These are phyloP conservation scores for Phthorimaea operculella DNA, from an alignment of 1,140 invertebrate genomes.

Conservation along the genomic window DNA sequence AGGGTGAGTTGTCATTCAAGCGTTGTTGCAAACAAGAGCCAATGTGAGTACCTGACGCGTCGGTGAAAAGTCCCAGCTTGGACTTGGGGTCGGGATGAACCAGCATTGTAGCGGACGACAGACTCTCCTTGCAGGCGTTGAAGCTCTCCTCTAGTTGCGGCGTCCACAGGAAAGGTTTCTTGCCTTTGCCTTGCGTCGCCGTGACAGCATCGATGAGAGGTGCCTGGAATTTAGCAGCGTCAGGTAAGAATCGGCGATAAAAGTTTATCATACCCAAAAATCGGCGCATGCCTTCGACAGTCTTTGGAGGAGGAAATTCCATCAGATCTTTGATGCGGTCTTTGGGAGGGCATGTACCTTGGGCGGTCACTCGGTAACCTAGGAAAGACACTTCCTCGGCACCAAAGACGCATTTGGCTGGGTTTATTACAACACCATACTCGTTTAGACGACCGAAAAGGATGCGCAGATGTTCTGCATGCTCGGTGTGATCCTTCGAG, in stretches of 20 bases:
- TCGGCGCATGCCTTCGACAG: conserved; percentile 1
- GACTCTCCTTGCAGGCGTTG: conserved; percentile 36
- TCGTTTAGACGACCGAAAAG: conserved; percentile 8
- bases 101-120: conserved; percentile 27
- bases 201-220: conserved; percentile 3
- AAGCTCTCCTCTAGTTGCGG: conserved; percentile 25
- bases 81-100: conserved; percentile 20
- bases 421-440: conserved; percentile 5
- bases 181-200: conserved; percentile 1
- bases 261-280: conserved; percentile 11
- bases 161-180: neutral
- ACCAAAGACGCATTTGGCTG: conserved; percentile 9
- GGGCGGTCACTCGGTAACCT: neutral
- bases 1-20: neutral
- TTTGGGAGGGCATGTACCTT: conserved; percentile 2
- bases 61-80: conserved; percentile 23
- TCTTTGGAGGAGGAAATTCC: conserved; percentile 7
- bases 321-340: conserved; percentile 2
- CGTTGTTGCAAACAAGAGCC: conserved; percentile 46
- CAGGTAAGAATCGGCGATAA: conserved; percentile 7
- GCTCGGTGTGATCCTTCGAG: conserved; percentile 3
- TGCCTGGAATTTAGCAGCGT: conserved; percentile 10
- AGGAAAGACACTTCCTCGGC: conserved; percentile 4
- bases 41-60: conserved; percentile 46
- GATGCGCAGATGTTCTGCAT: conserved; percentile 9